Evolutionary conservation across 1,140 invertebrate species (phyloP).

Genomic region (Platyscapa corneri): DNA sequence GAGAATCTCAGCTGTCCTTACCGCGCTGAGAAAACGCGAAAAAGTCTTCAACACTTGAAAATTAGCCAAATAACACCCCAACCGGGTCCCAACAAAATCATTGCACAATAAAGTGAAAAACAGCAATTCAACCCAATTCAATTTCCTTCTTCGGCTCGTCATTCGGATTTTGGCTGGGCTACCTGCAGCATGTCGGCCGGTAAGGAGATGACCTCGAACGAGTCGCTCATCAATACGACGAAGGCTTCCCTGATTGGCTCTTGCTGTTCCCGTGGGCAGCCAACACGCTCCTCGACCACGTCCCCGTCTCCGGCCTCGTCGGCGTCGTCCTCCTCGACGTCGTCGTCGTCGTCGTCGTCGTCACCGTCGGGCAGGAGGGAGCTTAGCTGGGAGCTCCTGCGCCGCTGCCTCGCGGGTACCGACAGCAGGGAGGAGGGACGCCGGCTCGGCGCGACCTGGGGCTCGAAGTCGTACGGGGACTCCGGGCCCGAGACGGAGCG

Average conservation of each 20-base stretch:
- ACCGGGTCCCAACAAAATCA: too few species aligned
- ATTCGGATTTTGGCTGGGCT: too few species aligned
- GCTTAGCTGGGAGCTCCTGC: neutral
- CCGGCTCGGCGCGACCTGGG: slow-evolving; percentile 49
- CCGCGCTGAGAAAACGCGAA: too few species aligned
- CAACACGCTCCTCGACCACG: neutral
- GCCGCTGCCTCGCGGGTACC: neutral
- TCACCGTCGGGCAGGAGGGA: neutral
- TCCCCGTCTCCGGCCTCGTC: too few species aligned
- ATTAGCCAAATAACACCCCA: too few species aligned
- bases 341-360: neutral
- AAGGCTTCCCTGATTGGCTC: slow-evolving; percentile 65
- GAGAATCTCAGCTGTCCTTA: too few species aligned
- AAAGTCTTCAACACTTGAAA: too few species aligned
- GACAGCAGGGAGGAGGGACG: slow-evolving; percentile 8
- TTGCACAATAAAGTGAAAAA: too few species aligned
- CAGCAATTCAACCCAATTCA: too few species aligned
- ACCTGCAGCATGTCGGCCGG: slow-evolving; percentile 74
- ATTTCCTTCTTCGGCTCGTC: too few species aligned
- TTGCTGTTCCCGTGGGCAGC: slow-evolving; percentile 26
- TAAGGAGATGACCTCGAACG: slow-evolving; percentile 73
- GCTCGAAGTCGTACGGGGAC: slow-evolving; percentile 20
- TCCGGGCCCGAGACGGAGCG: slow-evolving; percentile 70
- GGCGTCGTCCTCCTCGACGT: too few species aligned
- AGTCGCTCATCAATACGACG: slow-evolving; percentile 74